Percentiles rank a stretch among this genome's conserved stretches.
Conservation (phyloP, 2,888 invertebrate species). For the Archips crataeganus region DNA sequence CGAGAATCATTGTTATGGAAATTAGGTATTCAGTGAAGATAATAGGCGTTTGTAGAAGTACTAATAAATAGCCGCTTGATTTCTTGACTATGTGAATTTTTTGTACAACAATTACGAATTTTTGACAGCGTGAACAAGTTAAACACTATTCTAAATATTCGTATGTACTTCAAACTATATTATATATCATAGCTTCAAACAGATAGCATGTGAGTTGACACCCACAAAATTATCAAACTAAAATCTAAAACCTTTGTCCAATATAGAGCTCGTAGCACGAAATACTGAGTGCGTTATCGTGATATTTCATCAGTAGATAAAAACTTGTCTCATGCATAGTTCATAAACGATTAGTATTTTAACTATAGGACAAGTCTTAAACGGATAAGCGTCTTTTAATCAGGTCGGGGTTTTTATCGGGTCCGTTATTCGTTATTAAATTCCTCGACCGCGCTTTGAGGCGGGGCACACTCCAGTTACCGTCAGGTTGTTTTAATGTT, state of each 20-base stretch:
- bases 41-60: background rate
- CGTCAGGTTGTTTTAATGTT: slow-evolving; percentile 40
- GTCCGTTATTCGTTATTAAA: slow-evolving; percentile 51
- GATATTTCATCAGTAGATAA: background rate
- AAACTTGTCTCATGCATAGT: slow-evolving; percentile 2
- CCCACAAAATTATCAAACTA: slow-evolving; percentile 26
- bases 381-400: slow-evolving; percentile 7
- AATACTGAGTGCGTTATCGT: slow-evolving; percentile 21
- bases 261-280: slow-evolving; percentile 3
- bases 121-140: background rate
- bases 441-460: slow-evolving; percentile 46
- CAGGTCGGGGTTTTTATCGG: slow-evolving; percentile 14
- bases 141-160: background rate
- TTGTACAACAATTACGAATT: background rate
- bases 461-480: slow-evolving; percentile 42
- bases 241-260: slow-evolving; percentile 18
- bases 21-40: slow-evolving; percentile 3
- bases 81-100: background rate
- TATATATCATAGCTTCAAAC: background rate
- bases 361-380: background rate
- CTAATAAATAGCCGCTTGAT: background rate
- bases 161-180: background rate
- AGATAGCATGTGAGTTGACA: slow-evolving; percentile 5
- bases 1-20: slow-evolving; percentile 26
- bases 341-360: slow-evolving; percentile 6